phyloP scores from a whole-genome alignment of 2,797 vertebrate species.

The Leontocebus nigricollis region DNA sequence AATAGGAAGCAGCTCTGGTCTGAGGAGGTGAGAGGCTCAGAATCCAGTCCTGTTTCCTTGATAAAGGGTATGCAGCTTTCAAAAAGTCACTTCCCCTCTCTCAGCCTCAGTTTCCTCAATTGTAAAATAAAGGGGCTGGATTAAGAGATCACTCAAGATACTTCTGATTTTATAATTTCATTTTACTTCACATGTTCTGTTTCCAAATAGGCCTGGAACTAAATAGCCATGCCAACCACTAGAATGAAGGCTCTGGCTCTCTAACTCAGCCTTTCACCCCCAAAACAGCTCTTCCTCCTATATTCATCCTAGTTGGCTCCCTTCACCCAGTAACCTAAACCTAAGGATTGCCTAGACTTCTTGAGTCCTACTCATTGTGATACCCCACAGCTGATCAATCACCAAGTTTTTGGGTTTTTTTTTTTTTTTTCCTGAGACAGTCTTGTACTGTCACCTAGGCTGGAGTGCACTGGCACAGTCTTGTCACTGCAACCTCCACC shows the following conservation, averaged over 20 bases:
- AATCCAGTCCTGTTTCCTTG: neutral
- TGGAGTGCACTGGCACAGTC: too few species aligned
- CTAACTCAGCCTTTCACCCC: neutral
- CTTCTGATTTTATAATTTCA: slow-evolving; percentile 18
- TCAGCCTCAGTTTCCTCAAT: neutral
- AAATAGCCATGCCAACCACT: neutral
- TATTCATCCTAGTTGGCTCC: neutral
- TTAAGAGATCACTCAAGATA: neutral
- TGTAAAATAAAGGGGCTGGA: neutral
- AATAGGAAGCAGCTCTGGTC: neutral
- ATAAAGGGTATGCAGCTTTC: neutral
- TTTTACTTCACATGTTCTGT: neutral
- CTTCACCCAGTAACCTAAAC: neutral
- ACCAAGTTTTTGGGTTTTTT: neutral
- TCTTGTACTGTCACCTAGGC: too few species aligned
- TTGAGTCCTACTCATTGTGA: neutral
- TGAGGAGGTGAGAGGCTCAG: neutral
- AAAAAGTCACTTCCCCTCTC: neutral
- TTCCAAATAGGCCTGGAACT: neutral
- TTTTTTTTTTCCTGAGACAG: too few species aligned
- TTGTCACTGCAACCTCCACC: too few species aligned
- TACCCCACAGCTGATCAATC: neutral
- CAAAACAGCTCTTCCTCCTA: neutral
- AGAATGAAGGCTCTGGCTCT: neutral
- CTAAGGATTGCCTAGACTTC: neutral